Percentiles rank a stretch among this genome's conserved stretches.
Conservation (phyloP, 2,888 invertebrate genomes). For the Agrochola macilenta region DNA sequence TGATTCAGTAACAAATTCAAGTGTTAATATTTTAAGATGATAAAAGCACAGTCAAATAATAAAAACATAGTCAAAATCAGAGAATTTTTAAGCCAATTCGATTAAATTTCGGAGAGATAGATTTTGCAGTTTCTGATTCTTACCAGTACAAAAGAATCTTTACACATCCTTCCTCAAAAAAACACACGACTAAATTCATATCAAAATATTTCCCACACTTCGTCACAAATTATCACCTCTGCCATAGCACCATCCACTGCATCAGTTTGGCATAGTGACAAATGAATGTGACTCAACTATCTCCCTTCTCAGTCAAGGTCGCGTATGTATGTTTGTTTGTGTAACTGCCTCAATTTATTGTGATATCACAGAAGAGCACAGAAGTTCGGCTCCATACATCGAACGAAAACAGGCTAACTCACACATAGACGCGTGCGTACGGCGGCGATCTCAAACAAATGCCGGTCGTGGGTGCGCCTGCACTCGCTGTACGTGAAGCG, state of each 20-base stretch:
- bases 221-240: conserved; percentile 24
- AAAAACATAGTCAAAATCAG: not conserved
- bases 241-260: conserved; percentile 71
- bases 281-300: conserved; percentile 55
- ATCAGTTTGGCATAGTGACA: conserved; percentile 69
- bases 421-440: not conserved
- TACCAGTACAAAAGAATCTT: not conserved
- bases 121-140: not conserved
- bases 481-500: not conserved
- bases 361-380: not conserved
- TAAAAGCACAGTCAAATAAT: not conserved
- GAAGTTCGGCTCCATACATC: not conserved
- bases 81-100: not conserved
- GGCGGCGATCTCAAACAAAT: not conserved
- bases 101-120: not conserved
- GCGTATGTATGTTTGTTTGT: conserved; percentile 44
- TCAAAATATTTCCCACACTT: not conserved
- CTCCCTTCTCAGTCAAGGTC: conserved; percentile 63
- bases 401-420: too few relatives aligned
- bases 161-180: not conserved
- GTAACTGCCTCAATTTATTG: conserved; percentile 18
- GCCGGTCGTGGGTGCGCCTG: not conserved
- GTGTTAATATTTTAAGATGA: not conserved
- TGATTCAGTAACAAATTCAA: not conserved
- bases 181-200: not conserved